Percentiles rank a stretch among this genome's conserved stretches.
These are phyloP conservation scores for Drosophila koepferae DNA, from an alignment of 2,888 invertebrate genomes.

Conservation along the genomic window DNA sequence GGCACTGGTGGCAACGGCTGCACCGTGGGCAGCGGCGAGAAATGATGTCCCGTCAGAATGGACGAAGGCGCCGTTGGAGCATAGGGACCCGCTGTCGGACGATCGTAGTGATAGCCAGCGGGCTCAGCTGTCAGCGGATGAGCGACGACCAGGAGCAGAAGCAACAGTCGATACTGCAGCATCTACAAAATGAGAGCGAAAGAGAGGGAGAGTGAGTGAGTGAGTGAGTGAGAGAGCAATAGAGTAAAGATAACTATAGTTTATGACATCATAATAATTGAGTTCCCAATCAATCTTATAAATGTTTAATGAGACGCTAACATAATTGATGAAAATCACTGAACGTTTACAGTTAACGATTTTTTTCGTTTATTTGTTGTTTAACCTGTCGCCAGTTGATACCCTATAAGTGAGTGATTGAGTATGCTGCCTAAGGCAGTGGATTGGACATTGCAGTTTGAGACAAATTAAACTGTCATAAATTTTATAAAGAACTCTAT, in stretches of 20 bases:
- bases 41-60: conserved; percentile 65
- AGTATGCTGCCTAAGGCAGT: not conserved
- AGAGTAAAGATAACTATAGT: not conserved
- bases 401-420: conserved; percentile 9
- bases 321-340: conserved; percentile 72
- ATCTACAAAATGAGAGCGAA: conserved; percentile 46
- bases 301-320: conserved; percentile 71
- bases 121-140: conserved; percentile 23
- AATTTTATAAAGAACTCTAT: no score
- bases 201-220: conserved; percentile 7
- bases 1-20: conserved; percentile 81
- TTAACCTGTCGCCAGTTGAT: conserved; percentile 14
- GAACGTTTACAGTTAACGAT: conserved; percentile 27
- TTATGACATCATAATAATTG: conserved; percentile 63
- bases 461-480: no score
- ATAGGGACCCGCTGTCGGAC: conserved; percentile 43
- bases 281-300: conserved; percentile 65
- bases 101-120: conserved; percentile 78
- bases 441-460: not conserved
- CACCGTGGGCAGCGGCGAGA: conserved; percentile 73
- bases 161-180: conserved; percentile 37
- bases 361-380: conserved; percentile 1
- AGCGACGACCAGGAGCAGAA: conserved; percentile 41
- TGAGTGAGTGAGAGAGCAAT: not conserved
- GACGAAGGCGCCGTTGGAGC: conserved; percentile 36